Conservation (phyloP, 2,113 vertebrate genomes). For the Amazona guildingii region DNA sequence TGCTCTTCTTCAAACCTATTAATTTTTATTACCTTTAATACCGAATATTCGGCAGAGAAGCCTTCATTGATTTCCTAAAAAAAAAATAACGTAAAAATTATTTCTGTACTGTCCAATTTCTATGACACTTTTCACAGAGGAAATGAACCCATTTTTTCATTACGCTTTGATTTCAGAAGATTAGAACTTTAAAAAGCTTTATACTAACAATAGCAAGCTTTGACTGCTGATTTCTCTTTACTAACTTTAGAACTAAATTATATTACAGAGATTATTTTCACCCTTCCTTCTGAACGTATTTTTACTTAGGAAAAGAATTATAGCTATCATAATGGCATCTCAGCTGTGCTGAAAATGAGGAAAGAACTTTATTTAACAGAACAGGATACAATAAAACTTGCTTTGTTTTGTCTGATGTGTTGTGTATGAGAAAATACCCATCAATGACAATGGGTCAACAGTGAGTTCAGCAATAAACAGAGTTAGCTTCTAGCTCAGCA, state of each 20-base stretch:
- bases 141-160: background rate
- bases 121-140: background rate
- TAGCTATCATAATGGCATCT: background rate
- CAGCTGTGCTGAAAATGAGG: background rate
- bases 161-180: background rate
- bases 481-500: background rate
- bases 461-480: background rate
- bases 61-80: background rate
- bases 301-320: background rate
- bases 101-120: background rate
- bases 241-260: background rate
- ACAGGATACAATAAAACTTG: background rate
- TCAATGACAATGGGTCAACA: background rate
- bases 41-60: background rate
- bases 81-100: too few relatives aligned
- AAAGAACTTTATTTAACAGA: background rate
- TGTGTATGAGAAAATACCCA: background rate
- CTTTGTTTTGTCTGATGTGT: background rate
- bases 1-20: background rate
- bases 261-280: background rate
- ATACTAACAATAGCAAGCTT: background rate
- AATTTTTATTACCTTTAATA: background rate
- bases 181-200: background rate
- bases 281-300: background rate
- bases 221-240: background rate